phyloP scores from a whole-genome alignment of 2,113 vertebrate species.

The Balaeniceps rex region DNA sequence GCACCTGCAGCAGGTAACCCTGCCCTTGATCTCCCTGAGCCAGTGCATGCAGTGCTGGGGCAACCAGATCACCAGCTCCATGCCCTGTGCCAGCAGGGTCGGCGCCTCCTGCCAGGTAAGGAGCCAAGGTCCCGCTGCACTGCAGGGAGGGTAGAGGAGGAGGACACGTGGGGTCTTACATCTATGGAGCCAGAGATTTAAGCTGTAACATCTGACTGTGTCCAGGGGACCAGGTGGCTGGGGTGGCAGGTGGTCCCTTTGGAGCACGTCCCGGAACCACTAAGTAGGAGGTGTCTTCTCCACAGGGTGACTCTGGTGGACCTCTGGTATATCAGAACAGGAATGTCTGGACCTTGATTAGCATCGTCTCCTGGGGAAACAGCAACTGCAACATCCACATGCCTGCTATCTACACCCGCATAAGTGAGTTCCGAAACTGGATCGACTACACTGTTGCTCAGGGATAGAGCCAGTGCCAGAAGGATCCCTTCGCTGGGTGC shows the following conservation, averaged over 20 bases:
- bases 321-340: not conserved
- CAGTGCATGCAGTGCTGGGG: slow-evolving; percentile 31
- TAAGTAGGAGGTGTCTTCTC: not conserved
- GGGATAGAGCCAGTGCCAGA: not conserved
- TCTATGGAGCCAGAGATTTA: not conserved
- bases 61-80: not conserved
- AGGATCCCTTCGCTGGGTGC: not conserved
- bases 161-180: not conserved
- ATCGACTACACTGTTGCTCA: not conserved
- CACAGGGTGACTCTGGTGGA: slow-evolving; percentile 6
- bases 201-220: not conserved
- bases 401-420: not conserved
- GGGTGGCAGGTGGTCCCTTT: not conserved
- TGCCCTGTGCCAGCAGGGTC: not conserved
- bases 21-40: not conserved
- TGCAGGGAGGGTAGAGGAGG: not conserved
- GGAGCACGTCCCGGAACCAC: not conserved
- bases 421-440: slow-evolving; percentile 38
- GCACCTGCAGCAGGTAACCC: not conserved
- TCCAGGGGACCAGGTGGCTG: fast-evolving
- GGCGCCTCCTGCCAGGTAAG: slow-evolving; percentile 41
- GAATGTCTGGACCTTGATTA: not conserved
- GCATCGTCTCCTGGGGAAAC: slow-evolving; percentile 39
- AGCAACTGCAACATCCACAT: not conserved
- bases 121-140: not conserved